A percentile compares a stretch with the other conserved stretches of the same genome.
Conservation (phyloP, 2,113 vertebrate genomes). For the Piprites chloris region DNA sequence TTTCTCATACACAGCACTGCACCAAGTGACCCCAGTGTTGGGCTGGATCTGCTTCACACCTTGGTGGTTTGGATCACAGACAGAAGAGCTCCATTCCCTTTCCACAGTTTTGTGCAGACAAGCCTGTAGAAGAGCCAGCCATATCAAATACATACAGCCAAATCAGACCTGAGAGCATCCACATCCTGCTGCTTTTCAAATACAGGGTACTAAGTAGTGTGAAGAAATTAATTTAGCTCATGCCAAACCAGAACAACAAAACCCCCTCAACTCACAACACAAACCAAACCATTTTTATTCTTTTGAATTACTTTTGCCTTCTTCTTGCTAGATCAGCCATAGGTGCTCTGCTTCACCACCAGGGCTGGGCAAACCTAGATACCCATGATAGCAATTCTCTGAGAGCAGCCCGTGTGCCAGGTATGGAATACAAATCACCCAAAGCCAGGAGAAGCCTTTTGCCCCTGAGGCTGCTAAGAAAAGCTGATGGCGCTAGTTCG, state of each 20-base stretch:
- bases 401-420: neutral
- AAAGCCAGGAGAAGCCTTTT: neutral
- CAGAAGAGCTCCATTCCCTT: neutral
- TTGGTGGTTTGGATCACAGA: neutral
- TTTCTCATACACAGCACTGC: fast-evolving
- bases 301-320: neutral
- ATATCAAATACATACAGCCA: neutral
- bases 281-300: neutral
- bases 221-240: neutral
- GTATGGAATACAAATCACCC: neutral
- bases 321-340: neutral
- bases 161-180: neutral
- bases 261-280: neutral
- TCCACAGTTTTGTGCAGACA: neutral
- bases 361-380: neutral
- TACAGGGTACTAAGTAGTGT: neutral
- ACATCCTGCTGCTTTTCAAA: fast-evolving
- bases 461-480: neutral
- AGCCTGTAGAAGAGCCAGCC: neutral
- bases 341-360: neutral
- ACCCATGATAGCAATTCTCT: fast-evolving
- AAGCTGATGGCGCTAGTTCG: neutral
- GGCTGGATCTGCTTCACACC: neutral
- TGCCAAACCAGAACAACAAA: neutral
- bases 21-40: neutral